Percentiles rank a stretch among this genome's conserved stretches.
These are phyloP conservation scores for Caradrina clavipalpis DNA, from an alignment of 2,888 invertebrate species.

Conservation along the genomic window DNA sequence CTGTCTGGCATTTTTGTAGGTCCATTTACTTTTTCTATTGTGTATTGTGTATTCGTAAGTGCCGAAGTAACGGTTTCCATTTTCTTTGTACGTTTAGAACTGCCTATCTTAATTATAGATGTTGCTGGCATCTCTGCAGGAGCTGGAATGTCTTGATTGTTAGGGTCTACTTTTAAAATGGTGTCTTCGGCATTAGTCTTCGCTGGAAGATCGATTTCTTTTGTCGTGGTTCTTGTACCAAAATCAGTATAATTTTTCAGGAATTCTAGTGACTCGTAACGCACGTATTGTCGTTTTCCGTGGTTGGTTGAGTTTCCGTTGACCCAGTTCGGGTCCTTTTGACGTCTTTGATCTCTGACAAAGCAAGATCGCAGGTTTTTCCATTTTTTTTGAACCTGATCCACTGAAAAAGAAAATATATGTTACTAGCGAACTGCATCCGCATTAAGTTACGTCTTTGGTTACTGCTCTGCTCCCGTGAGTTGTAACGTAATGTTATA, in stretches of 20 bases:
- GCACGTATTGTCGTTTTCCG: conserved; percentile 35
- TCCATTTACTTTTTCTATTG: too few species aligned
- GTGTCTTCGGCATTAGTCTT: conserved; percentile 1
- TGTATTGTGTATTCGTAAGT: too few species aligned
- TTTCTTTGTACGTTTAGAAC: too few species aligned
- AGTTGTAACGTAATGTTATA: too few species aligned
- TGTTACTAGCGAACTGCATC: too few species aligned
- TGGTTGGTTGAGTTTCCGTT: conserved; percentile 35
- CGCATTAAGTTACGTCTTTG: too few species aligned
- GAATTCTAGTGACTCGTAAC: conserved; percentile 26
- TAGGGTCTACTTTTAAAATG: conserved; percentile 8
- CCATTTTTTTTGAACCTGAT: conserved; percentile 25
- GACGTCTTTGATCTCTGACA: conserved; percentile 29
- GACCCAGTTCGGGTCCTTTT: conserved; percentile 41
- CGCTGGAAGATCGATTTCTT: conserved; percentile 32
- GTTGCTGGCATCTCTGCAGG: neutral
- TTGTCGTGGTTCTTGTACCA: neutral
- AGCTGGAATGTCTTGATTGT: conserved; percentile 18
- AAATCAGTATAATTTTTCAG: conserved; percentile 14
- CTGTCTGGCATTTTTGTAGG: too few species aligned
- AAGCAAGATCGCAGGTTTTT: conserved; percentile 41
- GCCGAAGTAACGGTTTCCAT: too few species aligned
- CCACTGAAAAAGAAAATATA: conserved; percentile 16
- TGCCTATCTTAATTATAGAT: neutral
- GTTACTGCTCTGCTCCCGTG: too few species aligned